Base-by-base conservation (phyloP, 2,888 invertebrate species). In the Chrysotoxum bicinctum region DNA sequence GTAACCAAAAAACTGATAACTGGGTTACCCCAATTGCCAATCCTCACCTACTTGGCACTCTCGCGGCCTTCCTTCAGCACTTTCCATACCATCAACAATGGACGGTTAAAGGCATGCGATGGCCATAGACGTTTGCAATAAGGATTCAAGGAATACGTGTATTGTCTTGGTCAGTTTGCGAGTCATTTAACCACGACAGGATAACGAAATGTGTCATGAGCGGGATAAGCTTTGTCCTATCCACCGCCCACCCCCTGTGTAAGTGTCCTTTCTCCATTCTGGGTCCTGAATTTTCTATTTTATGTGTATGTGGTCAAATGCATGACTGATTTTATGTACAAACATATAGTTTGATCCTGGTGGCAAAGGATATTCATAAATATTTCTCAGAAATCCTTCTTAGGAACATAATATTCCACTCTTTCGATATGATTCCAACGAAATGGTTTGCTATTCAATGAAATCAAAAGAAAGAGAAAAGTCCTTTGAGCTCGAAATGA, bases 141-240 rank as follows among this genome's bases (percentile, higher is more conserved):
- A 75, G 58, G 64, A 66, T 50, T 70, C 75, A 48, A 70, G 70
- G 58, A 66, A 75, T 75, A 72, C 66, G 75, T 72, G 58, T 84
- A 84, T 79, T 84, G 84, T 84, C 84, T 70, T 84, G 84, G 84
- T 84, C 84, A 84, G 79, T 79, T 84, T 84, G 79, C 84, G 84
- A 79, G 70, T 79, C 84, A 80, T 84, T 84, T 80, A 75, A 80
- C 70, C 45, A 45, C 80, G 70, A 84, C 70, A 76, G 58, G 69
- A 83, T 74, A 83, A 83, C 68, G 74, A 69, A 83, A 69, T 68
- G 72, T 75, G 70, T 72, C 70, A 75, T 80, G 80, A 75, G 52
- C 64, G 70, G 74, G 64, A 70, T 79, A 79, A 66, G 70, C 64
- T 79, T 69, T 74, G 54, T 79, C 62, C 52, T 58, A 37, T 26